Conservation (phyloP, 2,113 vertebrate species). For the Haemorhous mexicanus region DNA sequence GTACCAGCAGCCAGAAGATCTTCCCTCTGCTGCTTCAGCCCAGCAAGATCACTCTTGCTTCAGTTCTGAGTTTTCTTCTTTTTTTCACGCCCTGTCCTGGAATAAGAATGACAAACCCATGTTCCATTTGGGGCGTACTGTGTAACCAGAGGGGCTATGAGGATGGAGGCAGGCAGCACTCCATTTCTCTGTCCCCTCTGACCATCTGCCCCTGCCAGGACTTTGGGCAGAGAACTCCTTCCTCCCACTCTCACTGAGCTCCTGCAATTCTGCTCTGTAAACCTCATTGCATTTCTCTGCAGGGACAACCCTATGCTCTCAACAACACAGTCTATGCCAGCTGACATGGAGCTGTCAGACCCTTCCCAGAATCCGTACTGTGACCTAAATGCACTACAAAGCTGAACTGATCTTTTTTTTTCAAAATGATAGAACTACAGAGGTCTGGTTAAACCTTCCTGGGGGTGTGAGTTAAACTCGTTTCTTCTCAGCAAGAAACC, state of each 20-base stretch:
- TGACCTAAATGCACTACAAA: background rate
- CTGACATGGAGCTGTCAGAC: background rate
- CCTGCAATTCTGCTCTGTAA: background rate
- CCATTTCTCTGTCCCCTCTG: background rate
- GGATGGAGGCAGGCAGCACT: background rate
- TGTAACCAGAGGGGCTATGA: background rate
- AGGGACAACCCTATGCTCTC: background rate
- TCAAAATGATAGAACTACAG: background rate
- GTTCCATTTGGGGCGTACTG: background rate
- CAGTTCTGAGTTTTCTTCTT: background rate
- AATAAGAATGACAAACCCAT: background rate
- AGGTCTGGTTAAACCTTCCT: background rate
- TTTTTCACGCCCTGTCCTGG: background rate
- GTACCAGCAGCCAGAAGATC: background rate
- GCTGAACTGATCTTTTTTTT: background rate
- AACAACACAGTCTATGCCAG: background rate
- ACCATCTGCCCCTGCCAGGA: background rate
- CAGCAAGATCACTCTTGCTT: background rate
- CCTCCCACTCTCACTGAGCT: background rate
- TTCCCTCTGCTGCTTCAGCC: background rate
- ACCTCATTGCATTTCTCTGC: background rate
- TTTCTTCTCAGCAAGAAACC: background rate
- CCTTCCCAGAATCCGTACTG: background rate
- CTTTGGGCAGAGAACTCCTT: background rate
- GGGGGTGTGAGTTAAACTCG: fast-evolving